Evolutionary conservation across 2,797 vertebrate species (phyloP), one percentile per base, ranked within the genome.

Genomic region (Melopsittacus undulatus): DNA sequence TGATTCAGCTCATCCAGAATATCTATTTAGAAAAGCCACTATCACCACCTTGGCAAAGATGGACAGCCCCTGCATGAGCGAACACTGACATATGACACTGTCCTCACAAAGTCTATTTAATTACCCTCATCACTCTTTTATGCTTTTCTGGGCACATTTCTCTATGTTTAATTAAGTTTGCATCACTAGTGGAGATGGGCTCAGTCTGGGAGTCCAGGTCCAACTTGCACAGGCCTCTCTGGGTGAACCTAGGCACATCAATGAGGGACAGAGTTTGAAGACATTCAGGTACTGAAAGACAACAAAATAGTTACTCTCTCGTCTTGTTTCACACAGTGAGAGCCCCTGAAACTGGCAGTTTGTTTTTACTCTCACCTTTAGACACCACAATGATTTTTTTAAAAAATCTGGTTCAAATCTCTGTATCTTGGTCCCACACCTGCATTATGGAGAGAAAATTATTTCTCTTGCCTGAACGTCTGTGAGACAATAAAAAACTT

Each of bases 1-100:
- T 38, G 32, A 22, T 62, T 80, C 42, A 59, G 42, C 48, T 84
- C 56, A 40, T 42, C 30, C 11, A 27, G 51, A 84, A 6, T n/a
- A 48, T 24, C 64, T 76, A 23, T 89, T 82, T 34, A 59, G 70
- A 72, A 42, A 4, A 72, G 38, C 7, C 49, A 32, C 52, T 84
- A 79, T 46, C 21, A 17, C n/a, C 32, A 23, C n/a, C 21, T 46
- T 70, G 76, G n/a, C 29, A 51, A 72, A 48, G 82, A 36, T 7
- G 14, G 63, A 6, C 36, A 1, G 0, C 2, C 5, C 14, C 49
- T 72, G 29, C n/a, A 10, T 2, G 38, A 32, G n/a, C 63, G 70
- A 42, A 30, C 1, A 4, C 2, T 30, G 49, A 30, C 66, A 59
- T 11, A 13, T 7, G 52, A 9, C 8, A 36, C 11, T 3, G 2